These are phyloP conservation scores for Aramus guarauna DNA, from an alignment of 2,113 vertebrate species.

Conservation along the genomic window DNA sequence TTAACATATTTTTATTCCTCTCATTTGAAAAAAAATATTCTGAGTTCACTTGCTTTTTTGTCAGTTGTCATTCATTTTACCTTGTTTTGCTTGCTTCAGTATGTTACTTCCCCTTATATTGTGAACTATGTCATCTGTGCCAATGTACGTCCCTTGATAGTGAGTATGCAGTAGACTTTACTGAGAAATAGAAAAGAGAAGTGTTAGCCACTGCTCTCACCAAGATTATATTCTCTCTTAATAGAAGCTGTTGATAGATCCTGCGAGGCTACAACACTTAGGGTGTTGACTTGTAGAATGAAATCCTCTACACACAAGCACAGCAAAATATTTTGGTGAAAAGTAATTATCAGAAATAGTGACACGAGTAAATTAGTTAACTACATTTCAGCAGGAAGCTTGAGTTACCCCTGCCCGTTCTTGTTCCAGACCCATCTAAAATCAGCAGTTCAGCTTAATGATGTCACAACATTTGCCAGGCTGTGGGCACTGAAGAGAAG, in stretches of 20 bases:
- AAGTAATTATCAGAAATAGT: conserved; percentile 85
- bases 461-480: conserved; percentile 81
- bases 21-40: conserved; percentile 63
- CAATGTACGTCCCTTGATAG: conserved; percentile 65
- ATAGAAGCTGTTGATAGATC: conserved; percentile 82
- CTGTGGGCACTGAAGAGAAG: conserved; percentile 76
- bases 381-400: conserved; percentile 74
- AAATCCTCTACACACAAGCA: conserved; percentile 80
- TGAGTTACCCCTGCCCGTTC: conserved; percentile 77
- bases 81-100: conserved; percentile 71
- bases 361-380: conserved; percentile 79
- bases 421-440: conserved; percentile 76
- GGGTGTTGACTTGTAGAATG: conserved; percentile 81
- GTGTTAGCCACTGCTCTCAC: conserved; percentile 75
- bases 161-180: conserved; percentile 72
- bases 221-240: conserved; percentile 77
- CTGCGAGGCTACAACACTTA: conserved; percentile 73
- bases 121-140: conserved; percentile 71
- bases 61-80: conserved; percentile 73
- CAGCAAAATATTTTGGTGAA: conserved; percentile 89
- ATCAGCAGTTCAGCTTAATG: conserved; percentile 78
- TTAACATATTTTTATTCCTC: conserved; percentile 71
- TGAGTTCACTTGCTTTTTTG: conserved; percentile 68
- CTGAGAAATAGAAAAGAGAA: conserved; percentile 75
- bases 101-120: conserved; percentile 67